Evolutionary conservation across 2,888 invertebrate genomes (phyloP), one percentile per base, ranked within the genome.

Genomic region (Amiota communis): DNA sequence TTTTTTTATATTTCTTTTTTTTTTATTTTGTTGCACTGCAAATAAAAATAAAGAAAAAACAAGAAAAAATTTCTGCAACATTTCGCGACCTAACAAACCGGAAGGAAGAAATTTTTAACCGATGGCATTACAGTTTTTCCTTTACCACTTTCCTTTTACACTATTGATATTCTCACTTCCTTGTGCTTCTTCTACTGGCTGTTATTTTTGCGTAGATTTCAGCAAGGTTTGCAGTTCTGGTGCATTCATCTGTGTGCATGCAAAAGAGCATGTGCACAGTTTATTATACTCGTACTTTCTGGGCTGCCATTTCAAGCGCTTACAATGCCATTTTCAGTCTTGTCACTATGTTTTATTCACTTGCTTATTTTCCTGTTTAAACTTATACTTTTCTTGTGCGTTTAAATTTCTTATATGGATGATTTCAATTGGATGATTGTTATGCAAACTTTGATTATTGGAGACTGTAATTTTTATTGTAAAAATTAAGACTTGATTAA

Each of bases 21-120:
- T 1, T 11, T 11, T 10, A 36, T 6, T 36, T 36, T 1, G 15
- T n/a, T 17, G 20, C 17, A 59, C 4, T 59, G 9, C 20, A 59
- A 59, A 20, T 1, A 9, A 11, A 17, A 11, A 15, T 20, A 53
- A 12, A 53, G n/a, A 10, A 8, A 53, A 15, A 53, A 53, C 13
- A 47, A 68, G 71, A 61, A 61, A 63, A 63, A 46, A 78, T 81
- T 84, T 83, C 76, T 79, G 81, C 79, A 76, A 76, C 80, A 79
- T 71, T 80, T 79, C 75, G 74, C 75, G 79, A 82, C 78, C 83
- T 84, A 83, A 83, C 83, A 84, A 83, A 79, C 80, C 81, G 83
- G 83, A 83, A 83, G 83, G 83, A 84, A 83, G 85, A 80, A 84
- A 82, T 84, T 84, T 83, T 83, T 80, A 83, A 81, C 76, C 80